These are phyloP conservation scores for Prionace glauca DNA, from an alignment of 2,797 vertebrate genomes.

Conservation along the genomic window DNA sequence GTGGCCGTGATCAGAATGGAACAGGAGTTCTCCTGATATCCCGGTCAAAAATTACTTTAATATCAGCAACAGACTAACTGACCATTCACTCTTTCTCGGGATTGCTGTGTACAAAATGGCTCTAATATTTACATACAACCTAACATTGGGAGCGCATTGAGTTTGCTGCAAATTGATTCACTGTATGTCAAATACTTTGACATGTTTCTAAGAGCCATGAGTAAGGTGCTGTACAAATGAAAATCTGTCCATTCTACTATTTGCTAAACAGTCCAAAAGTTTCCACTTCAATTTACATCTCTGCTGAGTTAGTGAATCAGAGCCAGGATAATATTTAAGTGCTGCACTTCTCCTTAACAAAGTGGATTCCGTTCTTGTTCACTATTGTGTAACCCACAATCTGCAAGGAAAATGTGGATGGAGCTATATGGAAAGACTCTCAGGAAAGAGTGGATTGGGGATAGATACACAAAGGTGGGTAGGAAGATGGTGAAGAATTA, in stretches of 20 bases:
- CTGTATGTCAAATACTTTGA: not conserved
- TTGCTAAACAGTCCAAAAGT: not conserved
- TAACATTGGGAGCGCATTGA: too few relatives aligned
- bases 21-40: too few relatives aligned
- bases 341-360: not conserved
- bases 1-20: too few relatives aligned
- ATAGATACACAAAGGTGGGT: not conserved
- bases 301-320: not conserved
- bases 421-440: not conserved
- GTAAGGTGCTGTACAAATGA: not conserved
- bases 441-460: not conserved
- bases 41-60: not conserved
- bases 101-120: not conserved
- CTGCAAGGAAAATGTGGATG: not conserved
- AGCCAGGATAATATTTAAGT: not conserved
- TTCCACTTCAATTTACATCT: not conserved
- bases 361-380: too few relatives aligned
- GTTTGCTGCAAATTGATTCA: not conserved
- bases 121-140: not conserved
- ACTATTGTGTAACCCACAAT: too few relatives aligned
- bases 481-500: not conserved
- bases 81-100: not conserved
- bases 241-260: not conserved
- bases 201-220: not conserved
- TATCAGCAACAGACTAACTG: not conserved